Base-by-base conservation (phyloP, 2,797 vertebrate species). In the Gymnothorax javanicus region DNA sequence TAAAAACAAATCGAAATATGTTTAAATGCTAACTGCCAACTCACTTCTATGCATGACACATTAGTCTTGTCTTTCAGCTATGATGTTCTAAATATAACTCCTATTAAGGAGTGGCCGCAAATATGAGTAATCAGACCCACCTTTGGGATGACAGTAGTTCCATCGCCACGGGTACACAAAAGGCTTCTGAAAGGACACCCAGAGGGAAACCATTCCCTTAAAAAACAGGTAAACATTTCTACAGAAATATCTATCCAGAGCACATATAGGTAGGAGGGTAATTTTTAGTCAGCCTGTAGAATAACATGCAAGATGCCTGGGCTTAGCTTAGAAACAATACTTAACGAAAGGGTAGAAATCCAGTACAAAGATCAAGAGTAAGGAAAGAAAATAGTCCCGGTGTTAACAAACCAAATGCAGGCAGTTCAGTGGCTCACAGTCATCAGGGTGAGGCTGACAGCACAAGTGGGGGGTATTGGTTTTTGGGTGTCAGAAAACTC, bases 101-200 rank as follows among this genome's bases (percentile, higher is more conserved):
- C 81, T 71, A 67, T 67, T 67, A 67, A n/a, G 62, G 25, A 57
- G 81, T 17, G 58, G 54, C 75, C 15, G 64, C 15, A n/a, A 25
- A 25, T 8, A 4, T 59, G 86, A 84, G 73, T 87, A 84, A 87
- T 84, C 82, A 60, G 27, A 75, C 57, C 57, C 86, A 84, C 82
- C 82, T 84, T 81, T 77, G 82, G 67, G 67, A 75, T 43, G 13
- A 13, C 27, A 62, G 60, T 73, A 62, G 57, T 82, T 87, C 75
- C 86, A 81, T 81, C 50, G 77, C 77, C 77, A 84, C 69, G 11
- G 82, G 67, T 67, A 81, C 20, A 54, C 13, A 56, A 81, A 43
- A 23, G 3, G 75, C 17, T 79, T 79, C 75, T 54, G 43, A 54
- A 81, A 23, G 77, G 77, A 81, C 73, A 50, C 3, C 4, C 3